Conservation (phyloP, 2,797 vertebrate species). For the Enteromius viviparus region DNA sequence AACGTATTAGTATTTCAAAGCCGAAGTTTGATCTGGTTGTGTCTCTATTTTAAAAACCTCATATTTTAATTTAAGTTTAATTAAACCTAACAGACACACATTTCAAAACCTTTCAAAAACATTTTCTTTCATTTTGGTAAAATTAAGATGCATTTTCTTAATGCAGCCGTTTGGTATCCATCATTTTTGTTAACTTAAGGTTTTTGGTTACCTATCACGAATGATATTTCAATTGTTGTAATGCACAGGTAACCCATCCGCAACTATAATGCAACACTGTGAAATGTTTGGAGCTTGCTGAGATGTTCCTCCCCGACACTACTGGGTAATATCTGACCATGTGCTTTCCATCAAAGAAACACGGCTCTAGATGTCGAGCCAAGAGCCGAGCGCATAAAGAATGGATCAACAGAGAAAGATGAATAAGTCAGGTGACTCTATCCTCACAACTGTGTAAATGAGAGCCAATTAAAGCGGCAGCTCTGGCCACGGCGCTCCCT, state of each 20-base stretch:
- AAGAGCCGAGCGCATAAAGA: not conserved
- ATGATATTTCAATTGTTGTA: not conserved
- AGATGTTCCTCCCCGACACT: not conserved
- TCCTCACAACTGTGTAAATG: constrained; percentile 80
- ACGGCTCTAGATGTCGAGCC: not conserved
- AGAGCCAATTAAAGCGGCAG: constrained; percentile 82
- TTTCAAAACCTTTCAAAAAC: not conserved
- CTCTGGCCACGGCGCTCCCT: constrained; percentile 72
- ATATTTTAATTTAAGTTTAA: not conserved
- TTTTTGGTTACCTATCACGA: not conserved
- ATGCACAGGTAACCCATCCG: not conserved
- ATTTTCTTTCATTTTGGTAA: not conserved
- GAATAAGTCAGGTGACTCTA: constrained; percentile 74
- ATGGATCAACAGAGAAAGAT: not conserved
- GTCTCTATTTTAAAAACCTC: not conserved
- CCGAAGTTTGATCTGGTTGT: not conserved
- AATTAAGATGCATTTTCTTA: not conserved
- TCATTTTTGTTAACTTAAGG: not conserved
- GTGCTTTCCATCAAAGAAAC: constrained; percentile 35
- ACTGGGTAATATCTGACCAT: constrained; percentile 7
- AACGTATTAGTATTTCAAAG: not conserved
- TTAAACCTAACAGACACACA: not conserved
- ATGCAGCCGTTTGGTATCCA: not conserved
- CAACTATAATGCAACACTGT: not conserved
- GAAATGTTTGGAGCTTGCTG: constrained; percentile 1